These are phyloP conservation scores for Crematogaster levior DNA, from an alignment of 2,888 invertebrate genomes.

Conservation along the genomic window DNA sequence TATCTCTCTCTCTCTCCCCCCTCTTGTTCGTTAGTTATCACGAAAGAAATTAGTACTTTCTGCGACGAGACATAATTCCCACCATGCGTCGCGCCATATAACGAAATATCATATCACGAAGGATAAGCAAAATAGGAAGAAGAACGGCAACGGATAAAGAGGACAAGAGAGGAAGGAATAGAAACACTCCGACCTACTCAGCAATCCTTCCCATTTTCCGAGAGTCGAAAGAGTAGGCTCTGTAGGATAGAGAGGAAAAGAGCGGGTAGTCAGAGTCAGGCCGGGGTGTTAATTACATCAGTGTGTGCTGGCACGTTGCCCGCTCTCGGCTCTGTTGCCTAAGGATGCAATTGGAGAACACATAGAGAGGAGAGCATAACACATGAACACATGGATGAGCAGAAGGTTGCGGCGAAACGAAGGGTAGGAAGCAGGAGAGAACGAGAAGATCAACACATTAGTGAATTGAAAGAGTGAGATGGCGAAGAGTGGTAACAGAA, in stretches of 20 bases:
- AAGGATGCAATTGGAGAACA: constrained; percentile 26
- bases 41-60: constrained; percentile 40
- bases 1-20: not conserved
- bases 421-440: not conserved
- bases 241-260: constrained; percentile 29
- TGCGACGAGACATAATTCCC: constrained; percentile 21
- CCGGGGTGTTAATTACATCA: constrained; percentile 81
- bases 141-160: not conserved
- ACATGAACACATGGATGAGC: constrained; percentile 9
- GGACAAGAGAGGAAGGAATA: constrained; percentile 2
- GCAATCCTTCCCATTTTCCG: constrained; percentile 2
- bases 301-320: constrained; percentile 80
- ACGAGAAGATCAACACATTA: constrained; percentile 17
- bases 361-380: constrained; percentile 24
- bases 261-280: constrained; percentile 58
- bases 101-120: not conserved
- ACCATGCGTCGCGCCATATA: not conserved
- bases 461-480: constrained; percentile 40
- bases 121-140: constrained; percentile 1
- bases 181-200: constrained; percentile 35
- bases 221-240: constrained; percentile 39
- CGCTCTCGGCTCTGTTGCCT: constrained; percentile 54
- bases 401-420: constrained; percentile 10
- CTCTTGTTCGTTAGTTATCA: constrained; percentile 23
- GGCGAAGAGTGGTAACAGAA: not conserved